phyloP scores from a whole-genome alignment of 1,140 invertebrate genomes.

The Drosophila grimshawi region DNA sequence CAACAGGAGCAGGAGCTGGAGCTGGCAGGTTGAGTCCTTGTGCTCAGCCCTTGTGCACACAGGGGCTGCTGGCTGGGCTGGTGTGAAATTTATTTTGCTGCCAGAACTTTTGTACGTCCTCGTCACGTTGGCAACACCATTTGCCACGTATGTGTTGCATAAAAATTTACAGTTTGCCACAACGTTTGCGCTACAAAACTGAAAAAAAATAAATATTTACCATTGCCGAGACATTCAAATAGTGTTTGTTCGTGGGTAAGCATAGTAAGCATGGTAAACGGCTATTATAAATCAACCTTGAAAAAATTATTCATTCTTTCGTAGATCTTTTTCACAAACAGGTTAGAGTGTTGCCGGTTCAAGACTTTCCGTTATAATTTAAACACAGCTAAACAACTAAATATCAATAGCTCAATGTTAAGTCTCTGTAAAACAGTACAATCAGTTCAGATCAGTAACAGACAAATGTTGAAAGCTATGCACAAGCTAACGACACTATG shows the following conservation, averaged over 20 bases:
- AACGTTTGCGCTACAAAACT: slow-evolving; percentile 19
- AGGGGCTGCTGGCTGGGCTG: slow-evolving; percentile 27
- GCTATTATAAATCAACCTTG: not conserved
- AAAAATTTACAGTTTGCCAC: slow-evolving; percentile 61
- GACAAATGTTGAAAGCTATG: not conserved
- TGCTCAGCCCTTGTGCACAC: not conserved
- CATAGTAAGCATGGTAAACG: not conserved
- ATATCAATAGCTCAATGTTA: too few species aligned
- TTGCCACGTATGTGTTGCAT: slow-evolving; percentile 60
- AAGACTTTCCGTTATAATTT: too few species aligned
- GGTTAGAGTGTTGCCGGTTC: too few species aligned
- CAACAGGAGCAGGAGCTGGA: slow-evolving; percentile 14
- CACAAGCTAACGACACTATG: not conserved
- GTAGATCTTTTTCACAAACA: too few species aligned
- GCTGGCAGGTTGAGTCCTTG: slow-evolving; percentile 2
- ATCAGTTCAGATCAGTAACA: not conserved
- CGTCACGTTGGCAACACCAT: slow-evolving; percentile 59
- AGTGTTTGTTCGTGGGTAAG: not conserved
- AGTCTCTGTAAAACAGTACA: not conserved
- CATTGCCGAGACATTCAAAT: slow-evolving; percentile 26
- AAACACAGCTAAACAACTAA: too few species aligned
- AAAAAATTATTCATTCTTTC: not conserved
- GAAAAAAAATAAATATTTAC: slow-evolving; percentile 31
- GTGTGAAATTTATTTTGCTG: slow-evolving; percentile 78
- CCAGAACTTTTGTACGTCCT: slow-evolving; percentile 49